A percentile compares a stretch with the other conserved stretches of the same genome.
Conservation (phyloP, 2,888 invertebrate genomes). For the Anthrax anthrax region DNA sequence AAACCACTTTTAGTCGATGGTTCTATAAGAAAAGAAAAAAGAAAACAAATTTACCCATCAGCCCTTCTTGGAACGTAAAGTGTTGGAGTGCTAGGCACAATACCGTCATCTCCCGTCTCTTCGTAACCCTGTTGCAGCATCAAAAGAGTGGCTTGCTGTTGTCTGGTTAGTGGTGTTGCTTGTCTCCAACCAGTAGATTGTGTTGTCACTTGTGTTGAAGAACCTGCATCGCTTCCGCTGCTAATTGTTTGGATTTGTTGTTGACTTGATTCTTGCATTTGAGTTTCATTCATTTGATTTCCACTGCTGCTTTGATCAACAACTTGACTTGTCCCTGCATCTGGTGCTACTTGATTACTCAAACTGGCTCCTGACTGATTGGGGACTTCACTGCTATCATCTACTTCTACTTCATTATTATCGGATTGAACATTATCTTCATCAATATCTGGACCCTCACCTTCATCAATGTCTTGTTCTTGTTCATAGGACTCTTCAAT, state of each 20-base stretch:
- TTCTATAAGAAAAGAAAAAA: too few species aligned
- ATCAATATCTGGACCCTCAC: conserved; percentile 36
- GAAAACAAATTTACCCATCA: conserved; percentile 42
- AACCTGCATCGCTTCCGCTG: conserved; percentile 49
- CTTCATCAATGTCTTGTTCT: conserved; percentile 42
- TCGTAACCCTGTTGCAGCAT: conserved; percentile 22
- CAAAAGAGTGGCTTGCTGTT: conserved; percentile 23
- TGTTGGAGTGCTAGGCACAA: conserved; percentile 83
- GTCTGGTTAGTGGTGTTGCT: conserved; percentile 22
- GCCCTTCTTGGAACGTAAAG: conserved; percentile 65
- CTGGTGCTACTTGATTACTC: conserved; percentile 37
- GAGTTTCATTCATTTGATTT: conserved; percentile 15
- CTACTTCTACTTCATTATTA: conserved; percentile 49
- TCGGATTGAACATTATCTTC: conserved; percentile 42
- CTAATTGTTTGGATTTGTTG: conserved; percentile 62
- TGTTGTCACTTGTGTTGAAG: conserved; percentile 12
- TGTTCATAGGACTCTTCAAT: conserved; percentile 36
- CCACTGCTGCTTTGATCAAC: conserved; percentile 21
- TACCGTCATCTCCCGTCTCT: conserved; percentile 46
- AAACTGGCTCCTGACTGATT: conserved; percentile 39
- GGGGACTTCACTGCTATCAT: conserved; percentile 49
- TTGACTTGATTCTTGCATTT: conserved; percentile 35
- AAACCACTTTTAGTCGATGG: too few species aligned
- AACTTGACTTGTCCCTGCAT: conserved; percentile 19
- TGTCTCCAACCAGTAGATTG: conserved; percentile 21